Conservation (phyloP, 1,140 invertebrate genomes). For the Sycobia sp. region DNA sequence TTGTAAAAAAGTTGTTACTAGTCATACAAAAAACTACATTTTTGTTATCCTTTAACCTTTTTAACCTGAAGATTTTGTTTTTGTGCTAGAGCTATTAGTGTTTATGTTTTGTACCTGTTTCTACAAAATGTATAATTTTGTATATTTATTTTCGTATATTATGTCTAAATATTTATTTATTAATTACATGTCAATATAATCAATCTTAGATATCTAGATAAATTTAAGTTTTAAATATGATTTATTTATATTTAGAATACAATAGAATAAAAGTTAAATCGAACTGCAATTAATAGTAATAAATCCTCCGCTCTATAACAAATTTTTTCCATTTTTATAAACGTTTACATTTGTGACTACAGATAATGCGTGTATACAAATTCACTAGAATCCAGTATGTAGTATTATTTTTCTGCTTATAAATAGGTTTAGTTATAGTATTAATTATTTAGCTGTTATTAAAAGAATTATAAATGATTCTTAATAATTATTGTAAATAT, state of each 20-base stretch:
- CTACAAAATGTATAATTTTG: not conserved
- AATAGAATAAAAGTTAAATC: no score
- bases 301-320: not conserved
- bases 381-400: no score
- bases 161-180: not conserved
- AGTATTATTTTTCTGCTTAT: no score
- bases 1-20: slow-evolving; percentile 7
- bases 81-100: not conserved
- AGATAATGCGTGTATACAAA: not conserved
- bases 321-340: not conserved
- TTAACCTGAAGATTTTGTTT: not conserved
- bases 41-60: slow-evolving; percentile 4
- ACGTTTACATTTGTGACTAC: not conserved
- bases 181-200: not conserved
- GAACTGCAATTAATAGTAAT: no score
- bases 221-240: no score
- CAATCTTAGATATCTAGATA: not conserved
- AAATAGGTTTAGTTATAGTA: not conserved
- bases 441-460: not conserved
- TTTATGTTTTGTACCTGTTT: no score
- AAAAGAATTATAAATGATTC: not conserved
- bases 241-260: no score
- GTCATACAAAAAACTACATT: slow-evolving; percentile 12
- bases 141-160: not conserved
- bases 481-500: slow-evolving; percentile 6